Percentiles rank a stretch among this genome's conserved stretches.
These are phyloP conservation scores for Stigmatopora nigra DNA, from an alignment of 2,113 vertebrate species.

Conservation along the genomic window DNA sequence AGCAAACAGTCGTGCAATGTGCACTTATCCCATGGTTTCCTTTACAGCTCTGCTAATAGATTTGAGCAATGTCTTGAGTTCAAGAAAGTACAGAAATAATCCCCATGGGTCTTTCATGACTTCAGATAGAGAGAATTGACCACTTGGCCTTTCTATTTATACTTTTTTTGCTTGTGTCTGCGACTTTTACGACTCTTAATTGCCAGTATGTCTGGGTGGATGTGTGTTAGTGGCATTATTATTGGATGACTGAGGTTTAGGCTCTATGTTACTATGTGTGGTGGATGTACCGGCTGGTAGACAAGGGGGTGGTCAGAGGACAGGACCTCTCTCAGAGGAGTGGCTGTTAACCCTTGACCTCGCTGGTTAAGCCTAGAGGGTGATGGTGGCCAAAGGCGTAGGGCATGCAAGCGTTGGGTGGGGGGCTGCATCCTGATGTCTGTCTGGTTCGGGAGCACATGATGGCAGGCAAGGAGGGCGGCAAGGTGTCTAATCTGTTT, in stretches of 20 bases:
- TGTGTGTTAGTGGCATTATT: constrained; percentile 31
- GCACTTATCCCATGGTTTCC: constrained; percentile 19
- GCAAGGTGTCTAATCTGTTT: constrained; percentile 70
- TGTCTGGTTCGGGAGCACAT: constrained; percentile 61
- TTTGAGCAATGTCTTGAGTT: constrained; percentile 25
- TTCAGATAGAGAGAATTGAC: constrained; percentile 19
- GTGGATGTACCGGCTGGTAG: constrained; percentile 53
- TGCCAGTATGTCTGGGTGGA: constrained; percentile 7
- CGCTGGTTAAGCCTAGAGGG: constrained; percentile 67
- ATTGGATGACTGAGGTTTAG: constrained; percentile 25
- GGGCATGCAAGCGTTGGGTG: constrained; percentile 59
- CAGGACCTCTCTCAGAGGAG: constrained; percentile 71
- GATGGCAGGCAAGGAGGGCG: constrained; percentile 54
- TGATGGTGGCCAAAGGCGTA: constrained; percentile 42
- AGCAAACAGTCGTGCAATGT: constrained; percentile 13
- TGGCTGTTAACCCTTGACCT: constrained; percentile 70
- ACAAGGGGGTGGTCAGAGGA: constrained; percentile 68
- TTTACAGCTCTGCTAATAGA: constrained; percentile 11
- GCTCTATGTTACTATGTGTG: constrained; percentile 47
- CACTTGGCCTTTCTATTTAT: constrained; percentile 28
- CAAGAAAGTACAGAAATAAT: constrained; percentile 44
- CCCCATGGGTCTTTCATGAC: constrained; percentile 43
- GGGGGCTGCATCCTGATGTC: constrained; percentile 42
- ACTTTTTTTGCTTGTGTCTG: constrained; percentile 21
- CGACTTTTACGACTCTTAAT: constrained; percentile 26